Percentiles rank a stretch among this genome's conserved stretches.
These are phyloP conservation scores for Platysternon megacephalum DNA, from an alignment of 2,113 vertebrate species.

Conservation along the genomic window DNA sequence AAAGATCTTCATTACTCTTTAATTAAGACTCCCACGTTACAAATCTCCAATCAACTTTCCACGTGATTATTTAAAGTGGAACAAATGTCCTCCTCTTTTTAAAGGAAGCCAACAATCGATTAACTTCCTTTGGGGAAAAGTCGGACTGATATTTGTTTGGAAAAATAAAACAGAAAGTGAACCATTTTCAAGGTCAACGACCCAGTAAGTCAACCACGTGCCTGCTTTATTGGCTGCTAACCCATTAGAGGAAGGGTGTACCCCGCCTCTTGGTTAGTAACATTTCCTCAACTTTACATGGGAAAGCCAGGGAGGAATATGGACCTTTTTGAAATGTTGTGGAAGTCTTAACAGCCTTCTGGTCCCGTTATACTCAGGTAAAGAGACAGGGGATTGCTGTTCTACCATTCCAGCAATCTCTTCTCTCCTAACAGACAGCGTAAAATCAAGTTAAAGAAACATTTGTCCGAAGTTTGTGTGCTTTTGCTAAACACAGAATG, in stretches of 20 bases:
- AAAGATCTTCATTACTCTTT: neutral
- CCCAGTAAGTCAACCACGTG: neutral
- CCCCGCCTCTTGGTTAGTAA: neutral
- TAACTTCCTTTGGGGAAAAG: neutral
- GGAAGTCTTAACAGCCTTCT: neutral
- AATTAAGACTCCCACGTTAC: neutral
- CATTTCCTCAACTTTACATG: slow-evolving; percentile 42
- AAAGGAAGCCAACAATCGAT: slow-evolving; percentile 13
- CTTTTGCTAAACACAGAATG: neutral
- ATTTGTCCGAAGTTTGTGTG: neutral
- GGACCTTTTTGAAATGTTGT: slow-evolving; percentile 14
- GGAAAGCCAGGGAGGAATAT: slow-evolving; percentile 28
- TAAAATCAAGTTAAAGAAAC: neutral
- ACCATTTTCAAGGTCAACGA: neutral
- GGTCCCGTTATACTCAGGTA: neutral
- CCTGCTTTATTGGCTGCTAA: neutral
- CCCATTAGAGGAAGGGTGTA: neutral
- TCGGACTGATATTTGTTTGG: neutral
- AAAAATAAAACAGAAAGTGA: neutral
- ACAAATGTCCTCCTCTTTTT: neutral
- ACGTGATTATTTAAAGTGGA: neutral
- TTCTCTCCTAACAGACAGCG: neutral
- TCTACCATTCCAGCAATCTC: neutral
- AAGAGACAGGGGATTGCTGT: neutral
- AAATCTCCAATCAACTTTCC: neutral